These are phyloP conservation scores for Trichogramma pretiosum DNA, from an alignment of 1,140 invertebrate genomes.

Conservation along the genomic window DNA sequence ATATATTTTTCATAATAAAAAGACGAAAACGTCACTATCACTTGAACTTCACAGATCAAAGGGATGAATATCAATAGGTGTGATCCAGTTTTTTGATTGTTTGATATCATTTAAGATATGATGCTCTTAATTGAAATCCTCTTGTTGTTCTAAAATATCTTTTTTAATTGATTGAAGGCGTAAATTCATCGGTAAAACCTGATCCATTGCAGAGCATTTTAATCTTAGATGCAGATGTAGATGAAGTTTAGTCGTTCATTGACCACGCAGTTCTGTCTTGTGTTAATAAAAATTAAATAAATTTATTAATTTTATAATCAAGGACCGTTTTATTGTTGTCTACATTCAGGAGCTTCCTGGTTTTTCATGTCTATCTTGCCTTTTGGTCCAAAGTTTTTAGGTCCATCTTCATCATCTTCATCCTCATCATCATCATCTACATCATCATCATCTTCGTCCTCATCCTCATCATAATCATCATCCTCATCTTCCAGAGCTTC, in stretches of 20 bases:
- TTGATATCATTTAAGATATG: constrained; percentile 2
- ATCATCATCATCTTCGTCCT: constrained; percentile 45
- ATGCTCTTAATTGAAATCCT: constrained; percentile 18
- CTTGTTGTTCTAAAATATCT: constrained; percentile 23
- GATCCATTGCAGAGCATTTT: constrained; percentile 21
- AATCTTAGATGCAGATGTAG: constrained; percentile 23
- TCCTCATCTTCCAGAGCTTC: constrained; percentile 73
- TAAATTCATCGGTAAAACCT: constrained; percentile 31
- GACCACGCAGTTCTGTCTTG: constrained; percentile 22
- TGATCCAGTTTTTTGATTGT: constrained; percentile 4
- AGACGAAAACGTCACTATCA: constrained; percentile 7
- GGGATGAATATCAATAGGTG: constrained; percentile 13
- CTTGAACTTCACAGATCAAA: constrained; percentile 14
- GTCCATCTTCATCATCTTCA: constrained; percentile 33
- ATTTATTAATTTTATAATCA: constrained; percentile 10
- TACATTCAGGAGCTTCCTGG: constrained; percentile 38
- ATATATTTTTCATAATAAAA: too few species aligned
- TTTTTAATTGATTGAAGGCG: constrained; percentile 39
- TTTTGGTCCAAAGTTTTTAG: constrained; percentile 22
- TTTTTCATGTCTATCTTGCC: constrained; percentile 25
- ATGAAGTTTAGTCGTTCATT: constrained; percentile 28
- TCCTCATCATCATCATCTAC: constrained; percentile 41
- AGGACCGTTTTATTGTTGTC: constrained; percentile 43
- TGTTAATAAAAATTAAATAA: constrained; percentile 15
- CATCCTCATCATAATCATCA: constrained; percentile 62